phyloP scores from a whole-genome alignment of 2,113 vertebrate species.

The Carettochelys insculpta region DNA sequence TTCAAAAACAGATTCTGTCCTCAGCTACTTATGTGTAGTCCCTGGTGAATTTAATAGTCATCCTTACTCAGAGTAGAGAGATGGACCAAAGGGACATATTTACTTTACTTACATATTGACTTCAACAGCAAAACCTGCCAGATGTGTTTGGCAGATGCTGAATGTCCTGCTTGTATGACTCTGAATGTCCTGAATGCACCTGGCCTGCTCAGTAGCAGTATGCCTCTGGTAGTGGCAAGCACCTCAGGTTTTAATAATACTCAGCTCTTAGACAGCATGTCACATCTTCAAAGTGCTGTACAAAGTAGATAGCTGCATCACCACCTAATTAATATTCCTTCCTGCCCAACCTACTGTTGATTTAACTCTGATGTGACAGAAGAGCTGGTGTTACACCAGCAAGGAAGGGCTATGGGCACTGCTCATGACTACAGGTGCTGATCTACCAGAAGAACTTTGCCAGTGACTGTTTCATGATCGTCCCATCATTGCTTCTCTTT shows the following conservation, averaged over 20 bases:
- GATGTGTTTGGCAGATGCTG: not conserved
- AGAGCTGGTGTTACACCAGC: not conserved
- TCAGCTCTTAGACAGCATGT: not conserved
- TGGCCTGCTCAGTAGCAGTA: not conserved
- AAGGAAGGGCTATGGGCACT: not conserved
- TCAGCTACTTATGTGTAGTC: not conserved
- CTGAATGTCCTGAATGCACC: not conserved
- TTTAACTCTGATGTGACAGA: not conserved
- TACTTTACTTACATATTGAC: not conserved
- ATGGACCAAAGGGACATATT: not conserved
- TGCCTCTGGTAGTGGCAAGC: not conserved
- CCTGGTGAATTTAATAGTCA: not conserved
- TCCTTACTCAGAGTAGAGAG: not conserved
- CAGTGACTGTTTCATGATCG: not conserved
- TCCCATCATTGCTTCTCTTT: not conserved
- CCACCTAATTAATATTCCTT: not conserved
- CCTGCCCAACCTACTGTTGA: not conserved
- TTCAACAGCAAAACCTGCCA: not conserved
- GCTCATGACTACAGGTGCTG: not conserved
- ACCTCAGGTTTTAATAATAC: not conserved
- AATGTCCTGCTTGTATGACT: not conserved
- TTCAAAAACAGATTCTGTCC: fast-evolving
- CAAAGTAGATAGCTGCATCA: not conserved
- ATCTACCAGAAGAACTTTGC: not conserved
- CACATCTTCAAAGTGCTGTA: not conserved